These are phyloP conservation scores for Chaenocephalus aceratus DNA, from an alignment of 2,113 vertebrate genomes.

Conservation along the genomic window DNA sequence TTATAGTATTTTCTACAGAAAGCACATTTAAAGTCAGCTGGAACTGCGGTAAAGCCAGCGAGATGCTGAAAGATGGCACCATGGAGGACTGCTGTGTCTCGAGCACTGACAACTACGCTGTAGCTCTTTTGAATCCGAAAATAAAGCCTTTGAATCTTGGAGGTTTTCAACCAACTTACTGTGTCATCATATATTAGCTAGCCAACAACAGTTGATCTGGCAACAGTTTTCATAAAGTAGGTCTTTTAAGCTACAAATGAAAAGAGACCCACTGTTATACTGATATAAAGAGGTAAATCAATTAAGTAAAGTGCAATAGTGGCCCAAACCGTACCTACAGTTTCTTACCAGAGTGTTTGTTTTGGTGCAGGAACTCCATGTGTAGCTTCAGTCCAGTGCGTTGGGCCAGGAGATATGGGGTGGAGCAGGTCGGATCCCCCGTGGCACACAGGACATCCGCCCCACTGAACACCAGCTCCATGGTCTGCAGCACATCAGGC, in stretches of 20 bases:
- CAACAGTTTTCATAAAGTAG: not conserved
- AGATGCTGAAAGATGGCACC: not conserved
- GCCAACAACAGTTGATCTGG: not conserved
- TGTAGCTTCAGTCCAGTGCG: constrained; percentile 92
- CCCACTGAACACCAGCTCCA: constrained; percentile 92
- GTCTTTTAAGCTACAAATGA: not conserved
- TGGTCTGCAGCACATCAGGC: constrained; percentile 89
- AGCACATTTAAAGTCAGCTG: not conserved
- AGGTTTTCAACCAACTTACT: not conserved
- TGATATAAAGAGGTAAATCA: not conserved
- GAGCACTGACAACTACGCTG: too few relatives aligned
- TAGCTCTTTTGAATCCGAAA: too few relatives aligned
- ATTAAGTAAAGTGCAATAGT: not conserved
- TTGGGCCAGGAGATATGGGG: constrained; percentile 94
- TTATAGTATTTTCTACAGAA: too few relatives aligned
- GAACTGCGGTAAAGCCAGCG: not conserved
- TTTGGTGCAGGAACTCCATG: constrained; percentile 97
- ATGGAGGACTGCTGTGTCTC: too few relatives aligned
- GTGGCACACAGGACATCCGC: constrained; percentile 96
- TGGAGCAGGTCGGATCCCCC: constrained; percentile 89
- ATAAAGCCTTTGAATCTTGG: too few relatives aligned
- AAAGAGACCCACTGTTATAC: not conserved
- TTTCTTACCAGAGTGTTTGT: constrained; percentile 91
- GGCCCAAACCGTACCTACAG: too few relatives aligned
- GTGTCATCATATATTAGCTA: not conserved